Evolutionary conservation across 2,113 vertebrate genomes (phyloP), one percentile per base, ranked within the genome.

Genomic region (Megaceryle maxima): DNA sequence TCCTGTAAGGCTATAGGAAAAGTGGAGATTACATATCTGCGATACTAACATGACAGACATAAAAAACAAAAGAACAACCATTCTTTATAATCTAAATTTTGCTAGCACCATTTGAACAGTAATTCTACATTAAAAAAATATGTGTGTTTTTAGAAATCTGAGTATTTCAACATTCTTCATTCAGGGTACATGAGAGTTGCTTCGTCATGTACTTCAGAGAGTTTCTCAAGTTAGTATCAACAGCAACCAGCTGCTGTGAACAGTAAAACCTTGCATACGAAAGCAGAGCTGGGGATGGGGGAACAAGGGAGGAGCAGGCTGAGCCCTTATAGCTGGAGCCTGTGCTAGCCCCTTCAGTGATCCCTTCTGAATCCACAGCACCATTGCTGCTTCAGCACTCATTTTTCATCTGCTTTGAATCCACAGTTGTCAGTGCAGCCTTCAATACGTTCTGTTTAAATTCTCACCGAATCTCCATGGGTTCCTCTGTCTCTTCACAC

Each of bases 381-480:
- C 29, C 60, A 66, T 83, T 87, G 63, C 80, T 83, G 46, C 78
- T 94, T 67, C 82, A 93, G 59, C 41, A 72, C 60, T 92, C 66
- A n/a, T 79, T 96, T 96, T 95, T 96, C 84, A 87, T 96, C 60
- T 88, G 50, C 44, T 81, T 67, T 12, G 13, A 83, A 88, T 82
- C 92, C 84, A 74, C 39, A 91, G 79, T 95, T 88, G 87, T 90
- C 88, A 92, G 93, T 72, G 48, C 41, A 93, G 57, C 44, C 44
- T 86, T 94, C 88, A 95, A 91, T 95, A 97, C 94, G 89, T 67
- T 96, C 79, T 92, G 48, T 91, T 95, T 83, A 90, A 88, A 90
- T 94, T 84, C 88, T 92, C 88, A 91, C 75, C 2, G 1, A 95
- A 66, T 95, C 94, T 87, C 80, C 26, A 59, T 94, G 66, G 90